phyloP scores from a whole-genome alignment of 2,888 invertebrate species.

The Thumatha senex region DNA sequence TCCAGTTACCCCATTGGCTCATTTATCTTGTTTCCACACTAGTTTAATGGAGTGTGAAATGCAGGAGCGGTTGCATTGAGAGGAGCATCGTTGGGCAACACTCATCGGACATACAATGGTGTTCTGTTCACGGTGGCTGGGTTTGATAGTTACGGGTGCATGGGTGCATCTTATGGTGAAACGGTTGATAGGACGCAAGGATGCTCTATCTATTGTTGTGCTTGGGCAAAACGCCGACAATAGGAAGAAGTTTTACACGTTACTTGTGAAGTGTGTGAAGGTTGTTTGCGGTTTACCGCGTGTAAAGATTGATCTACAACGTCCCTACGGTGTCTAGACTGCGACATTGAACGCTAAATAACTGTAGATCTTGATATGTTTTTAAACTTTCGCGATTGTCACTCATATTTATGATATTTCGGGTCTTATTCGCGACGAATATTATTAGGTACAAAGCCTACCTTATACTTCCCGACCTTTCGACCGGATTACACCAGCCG shows the following conservation, averaged over 20 bases:
- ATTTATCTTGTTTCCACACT: conserved; percentile 67
- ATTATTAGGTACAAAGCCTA: too few relatives aligned
- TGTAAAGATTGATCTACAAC: not conserved
- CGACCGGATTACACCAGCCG: too few relatives aligned
- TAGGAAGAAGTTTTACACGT: not conserved
- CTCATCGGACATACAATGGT: conserved; percentile 8
- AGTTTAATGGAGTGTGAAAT: conserved; percentile 65
- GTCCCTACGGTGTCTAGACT: not conserved
- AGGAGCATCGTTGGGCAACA: conserved; percentile 32
- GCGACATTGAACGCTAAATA: not conserved
- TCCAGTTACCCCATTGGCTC: conserved; percentile 10
- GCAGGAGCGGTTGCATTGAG: conserved; percentile 66
- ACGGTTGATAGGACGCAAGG: conserved; percentile 27
- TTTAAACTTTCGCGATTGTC: too few relatives aligned
- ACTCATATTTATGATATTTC: too few relatives aligned
- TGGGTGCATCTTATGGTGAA: conserved; percentile 22
- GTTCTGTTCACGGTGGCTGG: conserved; percentile 31
- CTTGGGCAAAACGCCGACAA: conserved; percentile 6
- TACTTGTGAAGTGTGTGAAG: not conserved
- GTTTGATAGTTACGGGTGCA: conserved; percentile 16
- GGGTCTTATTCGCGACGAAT: too few relatives aligned
- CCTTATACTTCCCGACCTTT: too few relatives aligned
- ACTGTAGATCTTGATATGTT: too few relatives aligned
- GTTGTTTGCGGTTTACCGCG: not conserved
- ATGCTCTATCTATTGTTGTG: conserved; percentile 14